Evolutionary conservation across 2,888 invertebrate genomes (phyloP), one percentile per base, ranked within the genome.

Genomic region (Homarus gammarus): DNA sequence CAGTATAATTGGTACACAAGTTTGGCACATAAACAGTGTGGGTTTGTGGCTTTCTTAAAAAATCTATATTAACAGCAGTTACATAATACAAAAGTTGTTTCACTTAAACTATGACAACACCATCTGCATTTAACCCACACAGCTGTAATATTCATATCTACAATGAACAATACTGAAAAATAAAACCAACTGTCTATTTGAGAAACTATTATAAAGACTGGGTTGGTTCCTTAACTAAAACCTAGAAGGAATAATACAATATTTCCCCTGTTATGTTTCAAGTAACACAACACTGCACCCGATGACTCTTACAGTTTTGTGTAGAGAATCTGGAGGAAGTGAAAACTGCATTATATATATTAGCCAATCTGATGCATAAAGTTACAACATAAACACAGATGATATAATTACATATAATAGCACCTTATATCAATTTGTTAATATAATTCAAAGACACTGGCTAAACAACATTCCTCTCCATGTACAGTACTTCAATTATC

Each of bases 11-110:
- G 15, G 27, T 75, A 75, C 75, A 75, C 44, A 75, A 75, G 44
- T 75, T 75, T 75, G 75, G 75, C 75, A 75, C 75, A 75, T 10
- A 75, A 44, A 31, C 40, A 75, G 44, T 15, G 44, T 75, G 27
- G 44, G 40, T 40, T 44, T 64, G 6, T 64, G 27, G 3, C 18
- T 64, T 64, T 27, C n/a, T 44, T 22, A 64, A 64, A 64, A 56
- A 64, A 64, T n/a, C 27, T 64, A 64, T 8, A 64, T 27, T 64
- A 64, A 64, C 27, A 64, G 27, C 64, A 27, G 27, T 2, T 27
- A 27, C 27, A 64, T 64, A 64, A 64, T 64, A 64, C 64, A 64
- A 64, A 64, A 64, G 22, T 27, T 27, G 5, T 27, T 64, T 27
- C n/a, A 64, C 64, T 64, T 64, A 64, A n/a, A 64, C 27, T 64